Base-by-base conservation (phyloP, 2,113 vertebrate species). In the Urocynchramus pylzowi region DNA sequence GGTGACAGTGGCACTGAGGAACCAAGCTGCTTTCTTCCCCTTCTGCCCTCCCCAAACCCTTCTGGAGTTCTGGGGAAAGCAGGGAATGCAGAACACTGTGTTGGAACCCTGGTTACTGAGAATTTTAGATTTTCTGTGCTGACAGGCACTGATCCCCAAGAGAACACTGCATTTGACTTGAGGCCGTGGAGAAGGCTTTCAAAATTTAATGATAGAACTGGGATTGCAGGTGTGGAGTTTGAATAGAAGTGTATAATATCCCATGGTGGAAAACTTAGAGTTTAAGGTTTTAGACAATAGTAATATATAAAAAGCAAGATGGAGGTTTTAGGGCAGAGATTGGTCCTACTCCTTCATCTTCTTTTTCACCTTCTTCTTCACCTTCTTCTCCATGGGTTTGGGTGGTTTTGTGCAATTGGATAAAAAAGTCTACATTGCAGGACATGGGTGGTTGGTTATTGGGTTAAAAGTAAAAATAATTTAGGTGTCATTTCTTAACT, bases 31-130 rank as follows among this genome's bases (percentile, higher is more conserved):
- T 71, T 50, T 17, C 61, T 52, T 67, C 24, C 33, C 19, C 18
- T 67, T 30, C n/a, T 71, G 18, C 24, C 69, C 28, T 45, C 41
- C 24, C 26, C 16, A 74, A 74, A 59, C 27, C 1, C 23, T 35
- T 13, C 10, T 30, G 7, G n/a, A 56, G 24, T 2, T 44, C 3
- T 3, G 2, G 44, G 22, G 5, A 12, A 7, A 26, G 37, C 16
- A 71, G 49, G 16, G 11, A 15, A 13, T 9, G 33, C 22, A 59
- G 61, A 10, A 6, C n/a, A 13, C n/a, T 35, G 1, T 35, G 56
- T 35, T 59, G 56, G 56, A 35, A 11, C 22, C n/a, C 56, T 24
- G 56, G 15, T 16, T 11, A 24, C 22, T 59, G 56, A 59, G n/a
- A 59, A 59, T 59, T 59, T 59, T 2, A 35, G 22, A 24, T 15